These are phyloP conservation scores for Drosophila mettleri DNA, from an alignment of 2,888 invertebrate genomes.

Conservation along the genomic window DNA sequence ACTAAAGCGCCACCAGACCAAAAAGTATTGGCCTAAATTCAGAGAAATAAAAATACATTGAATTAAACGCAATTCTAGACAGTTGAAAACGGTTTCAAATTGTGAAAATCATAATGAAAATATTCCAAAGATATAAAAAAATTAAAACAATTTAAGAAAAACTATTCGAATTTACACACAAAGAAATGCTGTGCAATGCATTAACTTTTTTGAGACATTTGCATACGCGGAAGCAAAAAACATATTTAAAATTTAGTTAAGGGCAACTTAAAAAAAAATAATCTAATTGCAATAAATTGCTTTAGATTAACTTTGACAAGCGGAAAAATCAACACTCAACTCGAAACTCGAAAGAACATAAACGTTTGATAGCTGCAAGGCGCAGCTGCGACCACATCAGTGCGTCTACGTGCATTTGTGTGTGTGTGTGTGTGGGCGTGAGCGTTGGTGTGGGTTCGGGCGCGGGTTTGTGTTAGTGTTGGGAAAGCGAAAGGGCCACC, in stretches of 20 bases:
- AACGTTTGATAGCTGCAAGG: slow-evolving; percentile 13
- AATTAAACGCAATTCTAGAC: neutral
- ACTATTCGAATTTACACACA: neutral
- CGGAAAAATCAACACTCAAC: slow-evolving; percentile 8
- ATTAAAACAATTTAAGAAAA: neutral
- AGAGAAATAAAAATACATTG: neutral
- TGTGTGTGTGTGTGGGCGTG: neutral
- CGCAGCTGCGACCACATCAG: slow-evolving; percentile 18
- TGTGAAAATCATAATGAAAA: neutral
- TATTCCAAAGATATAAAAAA: neutral
- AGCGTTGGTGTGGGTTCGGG: slow-evolving; percentile 11
- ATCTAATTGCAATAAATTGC: slow-evolving; percentile 14
- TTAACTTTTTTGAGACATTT: too few species aligned
- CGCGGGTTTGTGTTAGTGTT: slow-evolving; percentile 10
- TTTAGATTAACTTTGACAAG: neutral
- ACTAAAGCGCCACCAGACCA: slow-evolving; percentile 14
- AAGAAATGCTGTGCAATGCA: too few species aligned
- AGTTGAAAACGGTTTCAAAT: neutral
- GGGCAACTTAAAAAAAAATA: neutral
- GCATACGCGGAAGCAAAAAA: too few species aligned
- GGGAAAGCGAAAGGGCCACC: slow-evolving; percentile 26
- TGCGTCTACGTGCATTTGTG: neutral
- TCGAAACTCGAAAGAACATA: slow-evolving; percentile 29
- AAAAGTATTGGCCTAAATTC: slow-evolving; percentile 20
- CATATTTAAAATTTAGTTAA: neutral